phyloP scores from a whole-genome alignment of 2,113 vertebrate genomes.

The Rhinogobius similis region DNA sequence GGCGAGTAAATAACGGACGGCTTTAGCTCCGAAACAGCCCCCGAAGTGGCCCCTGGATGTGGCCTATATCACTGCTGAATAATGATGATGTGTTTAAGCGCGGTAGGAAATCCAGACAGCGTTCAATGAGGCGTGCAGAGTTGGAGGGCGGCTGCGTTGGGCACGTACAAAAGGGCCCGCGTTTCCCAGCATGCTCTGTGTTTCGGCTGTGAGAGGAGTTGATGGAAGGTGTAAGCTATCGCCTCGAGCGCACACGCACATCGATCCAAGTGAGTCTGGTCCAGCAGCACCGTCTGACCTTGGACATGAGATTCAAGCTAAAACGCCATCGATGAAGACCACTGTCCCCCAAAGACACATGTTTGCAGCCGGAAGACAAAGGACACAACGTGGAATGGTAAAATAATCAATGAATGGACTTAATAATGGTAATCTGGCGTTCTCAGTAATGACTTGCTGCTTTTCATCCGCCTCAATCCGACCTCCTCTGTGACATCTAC shows the following conservation, averaged over 20 bases:
- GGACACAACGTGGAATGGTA: not conserved
- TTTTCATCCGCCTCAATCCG: not conserved
- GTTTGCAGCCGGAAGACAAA: not conserved
- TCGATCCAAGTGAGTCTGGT: not conserved
- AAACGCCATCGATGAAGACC: not conserved
- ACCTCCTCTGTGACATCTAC: not conserved
- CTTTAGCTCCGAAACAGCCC: slow-evolving; percentile 6
- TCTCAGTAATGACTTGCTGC: not conserved
- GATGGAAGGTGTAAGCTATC: not conserved
- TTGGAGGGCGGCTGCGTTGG: not conserved
- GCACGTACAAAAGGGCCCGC: not conserved
- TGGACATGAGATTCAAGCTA: not conserved
- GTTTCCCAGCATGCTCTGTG: not conserved
- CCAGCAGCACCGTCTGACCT: not conserved
- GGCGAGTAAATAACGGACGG: slow-evolving; percentile 4
- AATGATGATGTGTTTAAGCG: slow-evolving; percentile 11
- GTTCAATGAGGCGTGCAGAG: slow-evolving; percentile 2
- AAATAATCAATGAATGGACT: not conserved
- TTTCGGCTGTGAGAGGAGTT: not conserved
- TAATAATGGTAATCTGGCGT: not conserved
- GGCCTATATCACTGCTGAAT: slow-evolving; percentile 10
- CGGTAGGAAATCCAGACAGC: slow-evolving; percentile 7
- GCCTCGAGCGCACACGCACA: not conserved
- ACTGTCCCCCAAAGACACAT: not conserved
- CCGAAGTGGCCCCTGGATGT: slow-evolving; percentile 7